phyloP scores from a whole-genome alignment of 2,113 vertebrate species.

The Crypturellus undulatus region DNA sequence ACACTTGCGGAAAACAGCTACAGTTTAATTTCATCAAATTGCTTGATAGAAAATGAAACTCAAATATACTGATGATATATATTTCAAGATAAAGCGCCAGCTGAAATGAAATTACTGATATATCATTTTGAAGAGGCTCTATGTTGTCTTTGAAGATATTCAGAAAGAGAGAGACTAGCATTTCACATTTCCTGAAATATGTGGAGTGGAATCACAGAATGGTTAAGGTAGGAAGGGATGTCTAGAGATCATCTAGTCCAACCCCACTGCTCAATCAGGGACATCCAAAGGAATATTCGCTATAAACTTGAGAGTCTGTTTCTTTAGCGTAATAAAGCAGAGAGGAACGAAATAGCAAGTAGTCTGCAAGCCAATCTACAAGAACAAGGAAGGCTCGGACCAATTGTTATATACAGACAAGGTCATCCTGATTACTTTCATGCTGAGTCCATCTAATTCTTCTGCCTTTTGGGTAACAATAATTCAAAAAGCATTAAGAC shows the following conservation, averaged over 20 bases:
- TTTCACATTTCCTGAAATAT: slow-evolving; percentile 1
- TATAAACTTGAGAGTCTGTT: background rate
- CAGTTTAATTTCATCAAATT: slow-evolving; percentile 29
- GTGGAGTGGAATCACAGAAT: background rate
- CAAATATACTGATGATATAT: background rate
- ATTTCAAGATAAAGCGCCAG: background rate
- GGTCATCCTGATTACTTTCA: background rate
- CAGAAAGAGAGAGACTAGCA: background rate
- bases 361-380: background rate
- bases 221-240: too few species aligned
- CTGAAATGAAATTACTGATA: background rate
- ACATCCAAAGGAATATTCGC: background rate
- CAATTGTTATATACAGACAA: background rate
- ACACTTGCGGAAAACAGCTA: background rate
- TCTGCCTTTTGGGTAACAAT: background rate
- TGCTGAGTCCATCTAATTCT: background rate
- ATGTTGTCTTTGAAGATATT: background rate
- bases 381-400: background rate
- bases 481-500: rapidly evolving
- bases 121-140: background rate
- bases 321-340: background rate
- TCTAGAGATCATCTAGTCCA: too few species aligned
- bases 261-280: too few species aligned
- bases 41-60: background rate
- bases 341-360: background rate